These are phyloP conservation scores for Silurus aristotelis DNA, from an alignment of 2,797 vertebrate species.

Conservation along the genomic window DNA sequence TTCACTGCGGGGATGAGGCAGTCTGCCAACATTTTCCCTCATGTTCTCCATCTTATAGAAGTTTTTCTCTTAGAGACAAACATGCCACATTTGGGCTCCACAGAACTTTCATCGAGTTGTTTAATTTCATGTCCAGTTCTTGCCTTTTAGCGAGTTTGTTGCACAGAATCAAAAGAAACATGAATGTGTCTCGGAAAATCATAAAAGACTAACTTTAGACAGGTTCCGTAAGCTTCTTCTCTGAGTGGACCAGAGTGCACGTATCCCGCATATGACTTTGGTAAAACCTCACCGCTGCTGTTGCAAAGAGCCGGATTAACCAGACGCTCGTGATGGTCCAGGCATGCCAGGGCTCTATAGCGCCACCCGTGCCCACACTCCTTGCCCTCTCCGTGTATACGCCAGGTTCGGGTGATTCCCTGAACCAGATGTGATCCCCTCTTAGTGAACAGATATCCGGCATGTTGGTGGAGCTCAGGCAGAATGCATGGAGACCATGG, in stretches of 20 bases:
- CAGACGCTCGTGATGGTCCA: constrained; percentile 70
- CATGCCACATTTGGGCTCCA: too few relatives aligned
- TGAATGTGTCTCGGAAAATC: too few relatives aligned
- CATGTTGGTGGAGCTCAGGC: constrained; percentile 52
- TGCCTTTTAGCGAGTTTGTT: too few relatives aligned
- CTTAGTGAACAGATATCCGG: constrained; percentile 38
- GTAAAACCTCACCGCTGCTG: constrained; percentile 73
- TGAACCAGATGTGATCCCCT: constrained; percentile 31
- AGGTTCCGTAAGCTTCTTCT: not conserved
- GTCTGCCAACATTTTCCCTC: too few relatives aligned
- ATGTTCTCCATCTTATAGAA: too few relatives aligned
- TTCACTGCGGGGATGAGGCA: too few relatives aligned
- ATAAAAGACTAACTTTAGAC: too few relatives aligned
- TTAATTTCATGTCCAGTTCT: too few relatives aligned
- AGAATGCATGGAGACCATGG: constrained; percentile 84
- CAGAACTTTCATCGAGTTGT: too few relatives aligned
- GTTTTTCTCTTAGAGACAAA: too few relatives aligned
- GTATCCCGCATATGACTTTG: not conserved
- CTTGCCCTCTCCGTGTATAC: constrained; percentile 48
- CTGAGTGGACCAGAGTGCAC: not conserved
- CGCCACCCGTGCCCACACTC: constrained; percentile 77
- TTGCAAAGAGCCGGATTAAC: constrained; percentile 74
- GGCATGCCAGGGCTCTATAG: constrained; percentile 75
- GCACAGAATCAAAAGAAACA: too few relatives aligned
- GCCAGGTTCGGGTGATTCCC: constrained; percentile 49